Conservation (phyloP, 2,797 vertebrate genomes). For the Tadarida brasiliensis region DNA sequence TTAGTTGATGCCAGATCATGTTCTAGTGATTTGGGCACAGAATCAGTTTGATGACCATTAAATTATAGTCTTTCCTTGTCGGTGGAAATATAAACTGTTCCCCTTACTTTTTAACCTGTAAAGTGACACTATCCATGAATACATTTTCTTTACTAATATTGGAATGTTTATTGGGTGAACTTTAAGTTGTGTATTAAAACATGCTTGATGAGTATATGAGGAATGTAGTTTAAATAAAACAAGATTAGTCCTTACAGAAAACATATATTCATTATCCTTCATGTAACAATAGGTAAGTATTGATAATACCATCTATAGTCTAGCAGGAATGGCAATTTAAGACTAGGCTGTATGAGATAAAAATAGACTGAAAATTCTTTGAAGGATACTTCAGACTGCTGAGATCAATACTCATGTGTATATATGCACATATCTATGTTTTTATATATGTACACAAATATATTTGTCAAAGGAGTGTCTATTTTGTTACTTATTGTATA, state of each 20-base stretch:
- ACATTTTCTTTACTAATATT: neutral
- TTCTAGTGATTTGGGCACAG: neutral
- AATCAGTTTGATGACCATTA: conserved; percentile 37
- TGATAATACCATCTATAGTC: conserved; percentile 47
- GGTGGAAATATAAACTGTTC: conserved; percentile 16
- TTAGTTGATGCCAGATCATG: neutral
- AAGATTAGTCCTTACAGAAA: conserved; percentile 70
- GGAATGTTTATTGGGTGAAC: neutral
- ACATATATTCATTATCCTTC: conserved; percentile 64
- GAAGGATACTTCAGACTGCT: conserved; percentile 16
- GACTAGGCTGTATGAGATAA: neutral
- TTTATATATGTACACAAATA: neutral
- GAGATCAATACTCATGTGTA: neutral
- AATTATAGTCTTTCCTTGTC: neutral
- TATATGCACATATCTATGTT: neutral
- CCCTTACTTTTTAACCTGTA: conserved; percentile 20
- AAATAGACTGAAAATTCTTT: neutral
- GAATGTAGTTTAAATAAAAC: conserved; percentile 30
- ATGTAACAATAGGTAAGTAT: conserved; percentile 74
- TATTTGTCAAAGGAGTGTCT: conserved; percentile 4
- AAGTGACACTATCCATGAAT: neutral
- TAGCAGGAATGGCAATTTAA: conserved; percentile 41
- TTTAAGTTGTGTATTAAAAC: neutral
- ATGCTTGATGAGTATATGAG: neutral
- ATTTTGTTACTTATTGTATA: conserved; percentile 60